phyloP scores from a whole-genome alignment of 1,140 invertebrate genomes.

The Orius insidiosus region DNA sequence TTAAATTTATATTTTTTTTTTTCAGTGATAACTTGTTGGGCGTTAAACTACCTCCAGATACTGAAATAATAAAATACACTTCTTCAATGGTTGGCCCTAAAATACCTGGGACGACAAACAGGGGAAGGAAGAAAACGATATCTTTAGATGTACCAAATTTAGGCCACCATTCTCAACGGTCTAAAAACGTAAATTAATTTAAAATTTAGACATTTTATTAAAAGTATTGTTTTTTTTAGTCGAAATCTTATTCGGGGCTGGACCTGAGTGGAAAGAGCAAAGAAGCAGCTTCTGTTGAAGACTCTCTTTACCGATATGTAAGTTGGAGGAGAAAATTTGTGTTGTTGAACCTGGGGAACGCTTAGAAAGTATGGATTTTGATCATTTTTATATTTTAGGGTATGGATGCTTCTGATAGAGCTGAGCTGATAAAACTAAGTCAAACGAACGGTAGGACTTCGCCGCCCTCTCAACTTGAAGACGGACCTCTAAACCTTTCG shows the following conservation, averaged over 20 bases:
- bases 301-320: conserved; percentile 20
- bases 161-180: too few species aligned
- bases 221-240: conserved; percentile 7
- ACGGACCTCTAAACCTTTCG: conserved; percentile 63
- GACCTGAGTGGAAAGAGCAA: conserved; percentile 27
- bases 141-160: conserved; percentile 50
- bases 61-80: conserved; percentile 76
- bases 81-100: conserved; percentile 66
- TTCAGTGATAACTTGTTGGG: too few species aligned
- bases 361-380: too few species aligned
- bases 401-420: conserved; percentile 32
- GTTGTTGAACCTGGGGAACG: too few species aligned
- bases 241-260: conserved; percentile 8
- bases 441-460: conserved; percentile 6
- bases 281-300: conserved; percentile 30
- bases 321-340: too few species aligned
- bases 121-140: conserved; percentile 70
- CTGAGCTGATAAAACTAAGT: conserved; percentile 54
- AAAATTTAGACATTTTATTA: conserved; percentile 22
- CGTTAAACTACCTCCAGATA: conserved; percentile 57
- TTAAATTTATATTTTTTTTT: too few species aligned
- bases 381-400: too few species aligned
- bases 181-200: neutral
- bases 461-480: conserved; percentile 35
- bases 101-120: conserved; percentile 59